These are phyloP conservation scores for Bagarius yarrelli DNA, from an alignment of 2,113 vertebrate species.

Conservation along the genomic window DNA sequence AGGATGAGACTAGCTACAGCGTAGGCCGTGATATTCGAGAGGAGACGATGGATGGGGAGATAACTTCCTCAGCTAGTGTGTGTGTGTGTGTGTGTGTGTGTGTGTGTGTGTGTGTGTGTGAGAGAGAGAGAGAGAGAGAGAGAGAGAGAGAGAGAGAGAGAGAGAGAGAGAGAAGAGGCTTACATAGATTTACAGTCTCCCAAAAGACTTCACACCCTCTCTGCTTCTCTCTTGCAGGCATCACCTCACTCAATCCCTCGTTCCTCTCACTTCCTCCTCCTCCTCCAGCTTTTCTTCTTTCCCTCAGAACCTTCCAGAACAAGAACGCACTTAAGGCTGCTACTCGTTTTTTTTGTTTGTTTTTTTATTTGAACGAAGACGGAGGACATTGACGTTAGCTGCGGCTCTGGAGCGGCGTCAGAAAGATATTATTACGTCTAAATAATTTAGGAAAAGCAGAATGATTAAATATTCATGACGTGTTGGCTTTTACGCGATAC, in stretches of 20 bases:
- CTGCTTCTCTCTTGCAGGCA: slow-evolving; percentile 11
- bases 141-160: not conserved
- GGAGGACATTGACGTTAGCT: not conserved
- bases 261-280: not conserved
- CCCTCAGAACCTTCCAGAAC: slow-evolving; percentile 3
- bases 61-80: slow-evolving; percentile 14
- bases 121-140: not conserved
- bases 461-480: slow-evolving; percentile 18
- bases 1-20: slow-evolving; percentile 18
- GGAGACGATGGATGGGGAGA: slow-evolving; percentile 21
- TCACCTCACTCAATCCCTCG: slow-evolving; percentile 19
- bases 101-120: not conserved
- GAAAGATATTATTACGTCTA: slow-evolving; percentile 2
- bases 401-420: not conserved
- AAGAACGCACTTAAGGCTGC: not conserved
- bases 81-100: slow-evolving; percentile 16
- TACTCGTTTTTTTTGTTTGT: not conserved
- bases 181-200: slow-evolving; percentile 8
- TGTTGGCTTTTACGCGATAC: not conserved
- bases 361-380: not conserved
- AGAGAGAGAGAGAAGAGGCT: not conserved
- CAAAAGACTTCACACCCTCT: slow-evolving; percentile 11
- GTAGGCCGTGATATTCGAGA: slow-evolving; percentile 15
- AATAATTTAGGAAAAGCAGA: slow-evolving; percentile 9
- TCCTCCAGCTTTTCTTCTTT: not conserved